These are phyloP conservation scores for Bombycilla garrulus DNA, from an alignment of 2,113 vertebrate species.

Conservation along the genomic window DNA sequence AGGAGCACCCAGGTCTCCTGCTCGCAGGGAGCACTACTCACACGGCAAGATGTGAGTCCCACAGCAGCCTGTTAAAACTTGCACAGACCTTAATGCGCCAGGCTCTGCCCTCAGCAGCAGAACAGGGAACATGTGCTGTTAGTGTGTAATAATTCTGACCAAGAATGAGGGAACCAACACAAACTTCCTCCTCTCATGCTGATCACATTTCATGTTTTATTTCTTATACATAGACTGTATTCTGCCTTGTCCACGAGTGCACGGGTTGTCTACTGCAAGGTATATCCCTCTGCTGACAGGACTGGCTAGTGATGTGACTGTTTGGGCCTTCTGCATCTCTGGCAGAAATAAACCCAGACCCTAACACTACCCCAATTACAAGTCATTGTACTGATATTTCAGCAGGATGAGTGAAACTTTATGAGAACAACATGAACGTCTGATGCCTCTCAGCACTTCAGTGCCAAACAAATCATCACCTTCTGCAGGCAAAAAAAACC, in stretches of 20 bases:
- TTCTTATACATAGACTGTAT: background rate
- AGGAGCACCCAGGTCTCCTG: background rate
- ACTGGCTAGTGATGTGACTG: background rate
- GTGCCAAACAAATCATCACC: background rate
- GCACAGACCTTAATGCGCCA: background rate
- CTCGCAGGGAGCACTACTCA: background rate
- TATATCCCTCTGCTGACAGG: background rate
- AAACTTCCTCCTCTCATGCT: rapidly evolving
- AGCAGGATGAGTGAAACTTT: background rate
- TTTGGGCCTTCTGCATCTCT: background rate
- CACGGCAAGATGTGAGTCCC: background rate
- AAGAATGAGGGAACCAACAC: background rate
- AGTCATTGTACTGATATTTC: background rate
- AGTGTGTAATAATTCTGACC: background rate
- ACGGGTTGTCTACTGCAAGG: background rate
- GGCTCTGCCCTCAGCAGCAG: background rate
- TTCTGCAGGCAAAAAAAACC: background rate
- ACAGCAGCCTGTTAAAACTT: background rate
- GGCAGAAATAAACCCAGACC: background rate
- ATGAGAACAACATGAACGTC: background rate
- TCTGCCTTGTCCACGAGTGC: rapidly evolving
- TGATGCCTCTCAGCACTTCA: background rate
- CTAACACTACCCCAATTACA: background rate
- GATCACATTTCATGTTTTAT: background rate
- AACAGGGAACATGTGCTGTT: background rate